Percentiles rank a stretch among this genome's conserved stretches.
Evolutionary conservation across 2,797 vertebrate species (phyloP).

Genomic region (Pogonophryne albipinna): DNA sequence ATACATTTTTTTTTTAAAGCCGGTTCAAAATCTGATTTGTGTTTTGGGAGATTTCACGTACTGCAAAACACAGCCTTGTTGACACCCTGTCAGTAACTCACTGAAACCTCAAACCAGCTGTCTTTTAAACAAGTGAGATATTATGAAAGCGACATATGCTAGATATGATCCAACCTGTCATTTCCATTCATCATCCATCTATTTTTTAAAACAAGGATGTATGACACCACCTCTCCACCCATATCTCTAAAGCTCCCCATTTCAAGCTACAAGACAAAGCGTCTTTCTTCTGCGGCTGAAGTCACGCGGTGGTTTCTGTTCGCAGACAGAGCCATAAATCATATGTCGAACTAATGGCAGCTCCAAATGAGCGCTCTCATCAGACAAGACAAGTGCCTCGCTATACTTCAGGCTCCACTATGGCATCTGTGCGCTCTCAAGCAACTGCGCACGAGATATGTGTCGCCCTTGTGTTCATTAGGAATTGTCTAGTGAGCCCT

Average conservation of each 20-base stretch:
- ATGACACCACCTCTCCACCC: slow-evolving; percentile 29
- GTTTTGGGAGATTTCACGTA: too few species aligned
- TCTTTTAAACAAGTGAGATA: neutral
- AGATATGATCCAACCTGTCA: slow-evolving; percentile 5
- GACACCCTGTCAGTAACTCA: neutral
- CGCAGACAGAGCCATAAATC: slow-evolving; percentile 88
- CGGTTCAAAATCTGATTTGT: neutral
- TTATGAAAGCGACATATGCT: slow-evolving; percentile 1
- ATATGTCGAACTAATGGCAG: slow-evolving; percentile 87
- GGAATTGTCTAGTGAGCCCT: slow-evolving; percentile 74
- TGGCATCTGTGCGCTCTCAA: slow-evolving; percentile 87
- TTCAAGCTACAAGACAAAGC: slow-evolving; percentile 30
- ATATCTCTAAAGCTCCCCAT: slow-evolving; percentile 22
- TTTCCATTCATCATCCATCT: slow-evolving; percentile 29
- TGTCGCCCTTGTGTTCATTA: slow-evolving; percentile 81
- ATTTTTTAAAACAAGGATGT: slow-evolving; percentile 2
- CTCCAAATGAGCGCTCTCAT: slow-evolving; percentile 91
- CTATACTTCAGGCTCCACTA: slow-evolving; percentile 86
- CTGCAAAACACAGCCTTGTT: neutral
- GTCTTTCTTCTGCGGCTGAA: slow-evolving; percentile 48
- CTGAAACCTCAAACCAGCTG: neutral
- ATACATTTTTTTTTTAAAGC: too few species aligned
- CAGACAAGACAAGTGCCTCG: slow-evolving; percentile 90
- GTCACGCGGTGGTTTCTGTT: slow-evolving; percentile 57
- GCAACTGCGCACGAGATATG: slow-evolving; percentile 73